Conservation (phyloP, 2,113 vertebrate genomes). For the Podiceps cristatus region DNA sequence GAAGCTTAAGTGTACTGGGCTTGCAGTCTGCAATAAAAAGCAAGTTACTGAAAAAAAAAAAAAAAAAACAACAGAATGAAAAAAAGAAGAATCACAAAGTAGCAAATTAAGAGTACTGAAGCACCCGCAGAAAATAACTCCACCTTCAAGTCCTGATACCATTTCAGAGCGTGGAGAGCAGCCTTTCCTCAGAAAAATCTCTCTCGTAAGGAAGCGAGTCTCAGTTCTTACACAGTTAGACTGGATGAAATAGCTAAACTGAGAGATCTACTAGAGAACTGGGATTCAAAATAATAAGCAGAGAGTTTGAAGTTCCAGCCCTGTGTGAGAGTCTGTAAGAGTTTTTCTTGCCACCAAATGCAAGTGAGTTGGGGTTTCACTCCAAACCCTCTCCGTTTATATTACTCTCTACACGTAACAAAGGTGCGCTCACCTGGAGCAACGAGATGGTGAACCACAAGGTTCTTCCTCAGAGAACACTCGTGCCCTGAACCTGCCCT, state of each 20-base stretch:
- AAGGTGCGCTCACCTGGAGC: not conserved
- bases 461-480: not conserved
- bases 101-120: conserved; percentile 54
- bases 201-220: not conserved
- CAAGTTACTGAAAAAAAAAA: conserved; percentile 6
- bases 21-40: conserved; percentile 25
- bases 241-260: not conserved
- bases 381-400: not conserved
- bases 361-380: not conserved
- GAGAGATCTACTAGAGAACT: not conserved
- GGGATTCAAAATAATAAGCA: not conserved
- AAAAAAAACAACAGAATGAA: not conserved
- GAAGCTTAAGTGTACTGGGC: conserved; percentile 46
- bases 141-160: conserved; percentile 29
- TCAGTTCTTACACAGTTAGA: not conserved
- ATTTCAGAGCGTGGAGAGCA: conserved; percentile 63
- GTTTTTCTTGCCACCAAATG: not conserved
- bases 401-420: not conserved
- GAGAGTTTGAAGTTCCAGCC: not conserved
- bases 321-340: not conserved
- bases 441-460: not conserved
- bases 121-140: conserved; percentile 12
- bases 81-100: conserved; percentile 29
- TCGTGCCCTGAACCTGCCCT: not conserved
- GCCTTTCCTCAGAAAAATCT: not conserved